A percentile compares a stretch with the other conserved stretches of the same genome.
These are phyloP conservation scores for Kryptolebias marmoratus DNA, from an alignment of 2,113 vertebrate genomes.

Conservation along the genomic window DNA sequence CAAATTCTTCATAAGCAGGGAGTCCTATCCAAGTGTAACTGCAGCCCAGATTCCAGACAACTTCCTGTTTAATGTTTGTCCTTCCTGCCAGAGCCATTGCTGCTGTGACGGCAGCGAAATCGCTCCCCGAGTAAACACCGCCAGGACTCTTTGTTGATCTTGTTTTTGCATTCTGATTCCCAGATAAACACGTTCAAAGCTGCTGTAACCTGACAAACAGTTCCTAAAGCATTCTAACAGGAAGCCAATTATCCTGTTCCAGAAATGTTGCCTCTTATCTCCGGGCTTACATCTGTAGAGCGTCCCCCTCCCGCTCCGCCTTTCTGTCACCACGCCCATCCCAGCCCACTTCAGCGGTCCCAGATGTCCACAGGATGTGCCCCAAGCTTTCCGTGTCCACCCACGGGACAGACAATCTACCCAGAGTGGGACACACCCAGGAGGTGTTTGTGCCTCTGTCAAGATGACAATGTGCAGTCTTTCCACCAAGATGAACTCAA, in stretches of 20 bases:
- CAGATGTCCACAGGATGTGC: conserved; percentile 71
- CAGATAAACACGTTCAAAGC: conserved; percentile 73
- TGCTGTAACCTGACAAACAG: conserved; percentile 56
- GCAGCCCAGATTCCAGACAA: conserved; percentile 45
- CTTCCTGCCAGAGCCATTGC: conserved; percentile 62
- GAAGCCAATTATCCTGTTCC: conserved; percentile 77
- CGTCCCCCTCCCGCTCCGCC: conserved; percentile 44
- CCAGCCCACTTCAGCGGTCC: conserved; percentile 39
- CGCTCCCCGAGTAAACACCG: conserved; percentile 57
- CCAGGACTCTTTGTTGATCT: conserved; percentile 56
- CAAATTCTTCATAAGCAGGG: conserved; percentile 13
- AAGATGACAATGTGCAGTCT: conserved; percentile 14
- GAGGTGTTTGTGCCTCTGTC: conserved; percentile 42
- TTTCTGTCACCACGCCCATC: conserved; percentile 35
- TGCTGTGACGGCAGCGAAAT: conserved; percentile 53
- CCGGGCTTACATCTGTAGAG: conserved; percentile 72
- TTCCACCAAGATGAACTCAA: not conserved
- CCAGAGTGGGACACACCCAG: conserved; percentile 63
- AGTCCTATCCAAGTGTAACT: conserved; percentile 2
- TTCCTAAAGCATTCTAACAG: conserved; percentile 73
- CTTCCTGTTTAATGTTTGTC: conserved; percentile 74
- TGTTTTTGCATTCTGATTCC: conserved; percentile 56
- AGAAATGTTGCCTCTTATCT: conserved; percentile 74
- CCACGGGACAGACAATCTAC: conserved; percentile 44
- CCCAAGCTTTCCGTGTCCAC: conserved; percentile 61